Evolutionary conservation across 1,140 invertebrate genomes (phyloP), one percentile per base, ranked within the genome.

Genomic region (Trinorchestia longiramus): DNA sequence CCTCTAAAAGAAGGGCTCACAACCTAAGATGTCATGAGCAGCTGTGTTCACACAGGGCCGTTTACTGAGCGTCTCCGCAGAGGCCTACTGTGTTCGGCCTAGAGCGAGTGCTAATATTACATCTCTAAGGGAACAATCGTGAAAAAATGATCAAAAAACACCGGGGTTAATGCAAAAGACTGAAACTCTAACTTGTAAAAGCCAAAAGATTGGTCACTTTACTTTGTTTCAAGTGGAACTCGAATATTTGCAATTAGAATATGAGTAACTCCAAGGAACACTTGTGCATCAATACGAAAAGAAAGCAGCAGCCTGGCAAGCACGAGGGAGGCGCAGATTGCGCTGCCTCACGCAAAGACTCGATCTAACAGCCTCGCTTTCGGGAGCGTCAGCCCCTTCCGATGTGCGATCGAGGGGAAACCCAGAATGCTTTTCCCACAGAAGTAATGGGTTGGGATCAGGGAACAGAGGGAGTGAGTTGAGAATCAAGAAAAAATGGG

Each of bases 351-450:
- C 88, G 88, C 88, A 28, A 90, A 15, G 41, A 15, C 41, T 90
- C 88, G 43, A 42, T 90, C 88, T 42, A 90, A 43, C 88, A 4
- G 88, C 88, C 36, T 42, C 88, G 43, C 88, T 90, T 42, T 90
- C 88, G 88, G 88, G 36, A 41, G 88, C 88, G 43, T 43, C 88
- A 41, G 28, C 36, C 87, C n/a, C 88, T 90, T 90, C n/a, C 88
- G 88, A 41, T 42, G 88, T 15, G 88, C 88, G 88, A 90, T 90
- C 88, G 88, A 42, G 88, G 88, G 88, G 88, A 90, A 90, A 90
- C 88, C n/a, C 43, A 8, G 88, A 43, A 41, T 90, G 88, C 88
- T 90, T 90, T 90, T 36, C 88, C 88, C 88, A 42, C 88, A 90
- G 17, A 43, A 90, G 88, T 42, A 43, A 90, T 41, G 88, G 88